Conservation (phyloP, 2,113 vertebrate species). For the Columba livia region DNA sequence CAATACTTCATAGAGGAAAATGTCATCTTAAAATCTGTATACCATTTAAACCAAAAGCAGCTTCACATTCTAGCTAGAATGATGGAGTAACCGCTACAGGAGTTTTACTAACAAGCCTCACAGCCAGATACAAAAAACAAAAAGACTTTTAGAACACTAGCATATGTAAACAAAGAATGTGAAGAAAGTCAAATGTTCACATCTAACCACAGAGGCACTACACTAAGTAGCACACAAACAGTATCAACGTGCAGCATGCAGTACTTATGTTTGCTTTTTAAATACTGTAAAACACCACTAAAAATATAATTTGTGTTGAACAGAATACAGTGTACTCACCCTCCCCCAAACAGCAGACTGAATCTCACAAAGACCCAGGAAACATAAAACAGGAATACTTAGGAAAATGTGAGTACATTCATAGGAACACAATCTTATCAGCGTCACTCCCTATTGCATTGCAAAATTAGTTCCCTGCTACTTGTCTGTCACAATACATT, state of each 20-base stretch:
- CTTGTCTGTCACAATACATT: not conserved
- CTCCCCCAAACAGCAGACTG: not conserved
- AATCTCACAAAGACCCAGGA: not conserved
- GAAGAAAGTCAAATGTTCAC: not conserved
- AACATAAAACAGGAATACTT: not conserved
- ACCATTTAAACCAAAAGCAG: not conserved
- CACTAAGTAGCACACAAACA: not conserved
- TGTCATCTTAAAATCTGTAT: not conserved
- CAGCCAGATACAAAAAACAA: not conserved
- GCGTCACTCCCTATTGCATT: not conserved
- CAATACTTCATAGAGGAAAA: not conserved
- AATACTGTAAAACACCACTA: not conserved
- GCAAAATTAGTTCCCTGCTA: not conserved
- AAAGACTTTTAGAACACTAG: not conserved
- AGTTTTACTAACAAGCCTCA: not conserved
- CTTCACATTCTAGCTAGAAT: not conserved
- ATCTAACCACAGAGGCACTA: not conserved
- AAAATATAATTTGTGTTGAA: not conserved
- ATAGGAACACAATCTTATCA: not conserved
- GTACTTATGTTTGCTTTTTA: not conserved
- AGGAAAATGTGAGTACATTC: not conserved
- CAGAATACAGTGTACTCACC: not conserved
- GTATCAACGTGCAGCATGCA: rapidly evolving
- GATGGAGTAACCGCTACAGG: rapidly evolving
- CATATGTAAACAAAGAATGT: not conserved